Evolutionary conservation across 2,113 vertebrate species (phyloP), one percentile per base, ranked within the genome.

Genomic region (Astur gentilis): DNA sequence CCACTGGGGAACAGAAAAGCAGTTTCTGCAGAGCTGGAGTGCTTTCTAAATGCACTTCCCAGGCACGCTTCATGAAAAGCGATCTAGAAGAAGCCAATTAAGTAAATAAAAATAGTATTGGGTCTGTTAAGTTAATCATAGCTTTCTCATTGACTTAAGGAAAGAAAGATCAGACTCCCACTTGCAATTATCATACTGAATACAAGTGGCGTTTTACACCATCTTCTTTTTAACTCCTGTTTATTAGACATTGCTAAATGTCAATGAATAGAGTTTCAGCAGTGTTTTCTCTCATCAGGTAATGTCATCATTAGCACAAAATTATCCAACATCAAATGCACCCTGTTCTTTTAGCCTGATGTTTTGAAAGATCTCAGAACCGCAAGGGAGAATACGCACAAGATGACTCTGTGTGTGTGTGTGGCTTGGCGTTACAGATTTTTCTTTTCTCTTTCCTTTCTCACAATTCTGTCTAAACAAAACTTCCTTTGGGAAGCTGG

Each of bases 21-120:
- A 25, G 44, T 58, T 81, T 65, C 45, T 91, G 40, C 45, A 57
- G 76, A 50, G 45, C 85, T 86, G 36, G 34, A 89, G 27, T 32
- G 40, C 45, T 91, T 91, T 86, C 40, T 55, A 61, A 96, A 66
- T 19, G 72, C 36, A 45, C 34, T 79, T 90, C 34, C 29, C 47
- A 66, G 77, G 69, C 57, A 86, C 9, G 42, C 19, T 66, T 61
- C 77, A 61, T 34, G 66, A 52, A 75, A 91, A 76, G 40, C 14
- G 31, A 57, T 36, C 57, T 42, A 66, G 61, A 70, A 82, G 65
- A 23, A 87, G 61, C 14, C 47, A 89, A 62, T 71, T 87, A 83
- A 49, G 77, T 87, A 96, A 93, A 95, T 62, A 75, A 91, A 85
- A 93, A 80, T 76, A 70, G 76, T 71, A 58, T 58, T 70, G 34